These are phyloP conservation scores for Archocentrus centrarchus DNA, from an alignment of 2,113 vertebrate genomes.

Conservation along the genomic window DNA sequence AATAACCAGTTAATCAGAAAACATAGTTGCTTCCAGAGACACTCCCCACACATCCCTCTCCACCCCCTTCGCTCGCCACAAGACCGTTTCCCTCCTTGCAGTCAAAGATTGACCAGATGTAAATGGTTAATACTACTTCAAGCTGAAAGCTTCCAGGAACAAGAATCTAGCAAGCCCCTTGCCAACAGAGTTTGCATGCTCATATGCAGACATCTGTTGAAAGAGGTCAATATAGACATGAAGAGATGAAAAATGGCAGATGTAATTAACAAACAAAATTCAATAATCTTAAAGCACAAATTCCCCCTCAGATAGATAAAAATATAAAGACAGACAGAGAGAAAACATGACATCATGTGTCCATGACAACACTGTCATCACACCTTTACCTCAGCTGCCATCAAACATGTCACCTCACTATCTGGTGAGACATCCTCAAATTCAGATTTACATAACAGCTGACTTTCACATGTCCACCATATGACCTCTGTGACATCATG, in stretches of 20 bases:
- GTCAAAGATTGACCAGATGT: background rate
- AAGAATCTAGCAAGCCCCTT: background rate
- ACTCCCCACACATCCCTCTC: background rate
- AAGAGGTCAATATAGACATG: background rate
- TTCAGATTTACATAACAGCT: background rate
- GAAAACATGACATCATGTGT: background rate
- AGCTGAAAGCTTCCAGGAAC: background rate
- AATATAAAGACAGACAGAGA: background rate
- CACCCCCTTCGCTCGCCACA: background rate
- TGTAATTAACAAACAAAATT: constrained; percentile 1
- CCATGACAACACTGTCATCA: background rate
- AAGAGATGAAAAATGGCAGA: background rate
- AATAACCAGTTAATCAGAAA: background rate
- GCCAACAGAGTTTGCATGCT: background rate
- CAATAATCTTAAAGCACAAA: background rate
- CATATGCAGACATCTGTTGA: background rate
- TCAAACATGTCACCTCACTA: background rate
- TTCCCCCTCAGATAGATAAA: background rate
- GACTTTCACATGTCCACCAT: background rate
- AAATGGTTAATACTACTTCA: background rate
- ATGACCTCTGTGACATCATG: constrained; percentile 30
- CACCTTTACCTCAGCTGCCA: constrained; percentile 4
- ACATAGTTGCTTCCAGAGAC: background rate
- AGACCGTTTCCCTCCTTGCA: background rate
- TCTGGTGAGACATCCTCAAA: constrained; percentile 13